These are phyloP conservation scores for Rissa tridactyla DNA, from an alignment of 2,113 vertebrate species.

Conservation along the genomic window DNA sequence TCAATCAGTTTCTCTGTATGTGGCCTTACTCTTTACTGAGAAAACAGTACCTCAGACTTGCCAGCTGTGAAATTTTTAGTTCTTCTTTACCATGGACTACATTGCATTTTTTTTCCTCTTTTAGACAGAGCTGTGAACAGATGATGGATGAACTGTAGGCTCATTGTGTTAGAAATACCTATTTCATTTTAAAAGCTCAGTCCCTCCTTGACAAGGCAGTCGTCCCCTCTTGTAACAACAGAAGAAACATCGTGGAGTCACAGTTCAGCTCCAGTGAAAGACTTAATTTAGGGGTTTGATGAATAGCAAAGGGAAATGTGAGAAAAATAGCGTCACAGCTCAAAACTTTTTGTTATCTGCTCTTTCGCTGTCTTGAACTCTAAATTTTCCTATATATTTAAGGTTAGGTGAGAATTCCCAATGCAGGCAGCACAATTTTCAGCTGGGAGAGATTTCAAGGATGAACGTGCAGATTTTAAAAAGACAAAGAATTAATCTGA, in stretches of 20 bases:
- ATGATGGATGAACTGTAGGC: conserved; percentile 43
- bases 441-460: background rate
- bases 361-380: background rate
- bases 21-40: background rate
- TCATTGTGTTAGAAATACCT: conserved; percentile 41
- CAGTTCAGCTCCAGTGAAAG: conserved; percentile 39
- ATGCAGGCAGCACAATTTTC: background rate
- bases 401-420: background rate
- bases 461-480: background rate
- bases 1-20: conserved; percentile 1
- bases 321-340: background rate
- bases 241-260: background rate
- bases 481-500: background rate
- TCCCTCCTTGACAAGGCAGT: conserved; percentile 17
- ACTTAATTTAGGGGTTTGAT: conserved; percentile 6
- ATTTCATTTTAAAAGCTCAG: conserved; percentile 64
- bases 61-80: conserved; percentile 22
- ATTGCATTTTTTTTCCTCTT: background rate
- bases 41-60: background rate
- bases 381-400: background rate
- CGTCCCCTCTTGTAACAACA: background rate
- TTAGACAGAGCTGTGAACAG: background rate
- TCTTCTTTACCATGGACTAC: background rate
- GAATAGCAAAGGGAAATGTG: conserved; percentile 15
- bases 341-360: background rate